Conservation (phyloP, 2,113 vertebrate genomes). For the Xiphophorus couchianus region DNA sequence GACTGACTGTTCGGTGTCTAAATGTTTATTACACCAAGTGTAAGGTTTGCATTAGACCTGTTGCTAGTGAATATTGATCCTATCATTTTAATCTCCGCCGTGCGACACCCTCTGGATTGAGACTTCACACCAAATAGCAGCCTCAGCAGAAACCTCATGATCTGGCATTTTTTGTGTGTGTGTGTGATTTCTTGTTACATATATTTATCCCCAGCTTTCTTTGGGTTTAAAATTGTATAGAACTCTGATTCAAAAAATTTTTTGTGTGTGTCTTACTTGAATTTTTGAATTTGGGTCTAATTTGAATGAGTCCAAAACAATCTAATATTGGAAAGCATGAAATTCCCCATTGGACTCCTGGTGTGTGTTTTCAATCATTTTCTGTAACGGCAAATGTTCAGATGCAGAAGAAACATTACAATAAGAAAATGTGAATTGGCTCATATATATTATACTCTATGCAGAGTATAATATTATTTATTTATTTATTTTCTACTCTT, state of each 20-base stretch:
- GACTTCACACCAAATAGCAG: not conserved
- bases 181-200: not conserved
- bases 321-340: too few species aligned
- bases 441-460: too few species aligned
- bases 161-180: not conserved
- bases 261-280: not conserved
- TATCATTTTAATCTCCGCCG: constrained; percentile 6
- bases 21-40: constrained; percentile 6
- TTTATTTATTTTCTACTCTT: too few species aligned
- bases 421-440: too few species aligned
- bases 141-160: not conserved
- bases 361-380: too few species aligned
- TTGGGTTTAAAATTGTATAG: not conserved
- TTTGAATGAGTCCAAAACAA: not conserved
- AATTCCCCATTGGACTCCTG: too few species aligned
- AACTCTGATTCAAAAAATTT: not conserved
- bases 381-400: too few species aligned
- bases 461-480: too few species aligned
- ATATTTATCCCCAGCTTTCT: not conserved
- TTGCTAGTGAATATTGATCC: not conserved
- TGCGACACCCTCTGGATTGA: not conserved
- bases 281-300: too few species aligned
- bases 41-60: constrained; percentile 10
- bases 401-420: too few species aligned
- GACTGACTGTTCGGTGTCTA: constrained; percentile 6